Conservation (phyloP, 2,113 vertebrate species). For the Anguilla japonica region DNA sequence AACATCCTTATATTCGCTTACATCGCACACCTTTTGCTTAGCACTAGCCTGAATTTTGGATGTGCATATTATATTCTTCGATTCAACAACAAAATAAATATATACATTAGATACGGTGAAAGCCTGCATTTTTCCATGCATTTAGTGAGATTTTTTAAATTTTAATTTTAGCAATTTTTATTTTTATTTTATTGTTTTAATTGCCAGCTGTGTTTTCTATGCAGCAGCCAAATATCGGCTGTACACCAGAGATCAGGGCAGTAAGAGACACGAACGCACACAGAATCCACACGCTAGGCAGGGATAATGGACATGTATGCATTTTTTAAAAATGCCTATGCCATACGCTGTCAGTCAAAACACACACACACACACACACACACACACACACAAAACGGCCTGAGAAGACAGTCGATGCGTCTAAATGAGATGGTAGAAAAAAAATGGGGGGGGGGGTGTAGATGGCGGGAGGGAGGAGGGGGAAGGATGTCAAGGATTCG, state of each 20-base stretch:
- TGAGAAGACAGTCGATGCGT: conserved; percentile 95
- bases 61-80: background rate
- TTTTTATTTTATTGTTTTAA: too few relatives aligned
- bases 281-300: conserved; percentile 37
- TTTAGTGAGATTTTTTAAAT: too few relatives aligned
- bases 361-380: conserved; percentile 58
- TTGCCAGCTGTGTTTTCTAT: background rate
- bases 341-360: conserved; percentile 93
- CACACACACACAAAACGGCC: conserved; percentile 80
- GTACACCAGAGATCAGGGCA: conserved; percentile 37
- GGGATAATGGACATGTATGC: conserved; percentile 57
- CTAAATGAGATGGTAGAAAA: conserved; percentile 91
- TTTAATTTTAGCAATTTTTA: too few relatives aligned
- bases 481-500: conserved; percentile 97
- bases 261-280: conserved; percentile 42
- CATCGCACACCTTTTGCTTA: too few relatives aligned
- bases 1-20: too few relatives aligned
- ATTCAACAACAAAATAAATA: background rate
- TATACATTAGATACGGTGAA: background rate
- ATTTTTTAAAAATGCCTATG: conserved; percentile 75
- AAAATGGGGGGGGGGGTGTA: conserved; percentile 40
- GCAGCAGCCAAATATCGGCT: background rate
- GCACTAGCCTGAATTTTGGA: too few relatives aligned
- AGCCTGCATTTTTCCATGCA: too few relatives aligned
- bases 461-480: conserved; percentile 56